These are phyloP conservation scores for Drosophila koepferae DNA, from an alignment of 2,888 invertebrate genomes.

Conservation along the genomic window DNA sequence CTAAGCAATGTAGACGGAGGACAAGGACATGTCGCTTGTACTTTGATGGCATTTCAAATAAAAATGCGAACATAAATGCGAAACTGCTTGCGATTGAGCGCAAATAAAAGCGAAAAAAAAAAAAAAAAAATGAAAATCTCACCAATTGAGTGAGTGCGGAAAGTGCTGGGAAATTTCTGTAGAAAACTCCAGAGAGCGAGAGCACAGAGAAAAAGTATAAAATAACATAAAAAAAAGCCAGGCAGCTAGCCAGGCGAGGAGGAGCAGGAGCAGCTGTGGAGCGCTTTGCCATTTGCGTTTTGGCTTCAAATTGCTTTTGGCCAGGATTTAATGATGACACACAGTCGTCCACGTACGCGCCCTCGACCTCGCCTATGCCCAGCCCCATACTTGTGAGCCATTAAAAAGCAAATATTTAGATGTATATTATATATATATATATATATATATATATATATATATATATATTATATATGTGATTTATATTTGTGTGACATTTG, in stretches of 20 bases:
- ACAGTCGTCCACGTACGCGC: constrained; percentile 24
- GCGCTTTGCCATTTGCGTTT: constrained; percentile 59
- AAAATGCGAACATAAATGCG: constrained; percentile 65
- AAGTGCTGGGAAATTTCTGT: constrained; percentile 2
- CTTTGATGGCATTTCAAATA: constrained; percentile 68
- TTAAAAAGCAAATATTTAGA: constrained; percentile 43
- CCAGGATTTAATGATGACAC: constrained; percentile 71
- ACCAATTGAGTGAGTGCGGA: constrained; percentile 51
- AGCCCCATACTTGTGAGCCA: background rate
- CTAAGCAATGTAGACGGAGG: constrained; percentile 8
- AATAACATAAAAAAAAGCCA: background rate
- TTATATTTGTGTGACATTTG: constrained; percentile 31
- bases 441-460: background rate
- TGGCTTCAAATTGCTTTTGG: constrained; percentile 63
- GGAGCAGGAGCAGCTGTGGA: background rate
- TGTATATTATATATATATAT: background rate
- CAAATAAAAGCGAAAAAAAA: constrained; percentile 57
- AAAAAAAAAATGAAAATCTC: constrained; percentile 43
- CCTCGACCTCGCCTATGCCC: background rate
- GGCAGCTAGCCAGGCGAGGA: too few species aligned
- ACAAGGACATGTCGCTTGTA: constrained; percentile 51
- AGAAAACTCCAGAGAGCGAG: background rate
- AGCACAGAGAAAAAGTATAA: background rate
- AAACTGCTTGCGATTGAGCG: constrained; percentile 58
- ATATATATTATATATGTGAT: background rate